phyloP scores from a whole-genome alignment of 2,797 vertebrate genomes.

The Galago senegalensis region DNA sequence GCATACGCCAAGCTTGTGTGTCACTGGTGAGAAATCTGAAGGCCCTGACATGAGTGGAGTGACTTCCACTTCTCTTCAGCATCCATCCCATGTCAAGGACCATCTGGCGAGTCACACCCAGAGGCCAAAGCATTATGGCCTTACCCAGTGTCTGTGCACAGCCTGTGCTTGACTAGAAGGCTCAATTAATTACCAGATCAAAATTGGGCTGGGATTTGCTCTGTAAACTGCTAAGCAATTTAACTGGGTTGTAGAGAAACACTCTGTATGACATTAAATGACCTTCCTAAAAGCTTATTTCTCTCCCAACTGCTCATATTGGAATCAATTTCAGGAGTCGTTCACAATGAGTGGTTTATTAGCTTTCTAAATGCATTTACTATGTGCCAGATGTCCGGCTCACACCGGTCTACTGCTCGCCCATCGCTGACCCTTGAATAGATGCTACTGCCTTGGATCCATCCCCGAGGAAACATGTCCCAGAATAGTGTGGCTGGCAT shows the following conservation, averaged over 20 bases:
- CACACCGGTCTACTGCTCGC: conserved; percentile 81
- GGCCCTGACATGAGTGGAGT: fast-evolving
- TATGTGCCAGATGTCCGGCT: conserved; percentile 88
- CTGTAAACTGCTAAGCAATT: conserved; percentile 82
- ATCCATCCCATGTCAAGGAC: conserved; percentile 68
- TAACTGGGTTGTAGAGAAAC: conserved; percentile 82
- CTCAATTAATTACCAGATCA: conserved; percentile 84
- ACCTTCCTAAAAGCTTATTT: conserved; percentile 89
- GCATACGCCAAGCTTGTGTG: fast-evolving
- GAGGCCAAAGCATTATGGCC: conserved; percentile 65
- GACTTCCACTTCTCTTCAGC: conserved; percentile 67
- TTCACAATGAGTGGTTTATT: conserved; percentile 89
- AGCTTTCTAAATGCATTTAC: conserved; percentile 89
- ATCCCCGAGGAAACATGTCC: conserved; percentile 67
- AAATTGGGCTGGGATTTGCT: conserved; percentile 83
- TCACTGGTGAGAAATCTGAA: neutral
- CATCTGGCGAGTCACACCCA: conserved; percentile 67
- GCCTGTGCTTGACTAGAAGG: conserved; percentile 65
- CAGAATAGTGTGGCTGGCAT: conserved; percentile 52
- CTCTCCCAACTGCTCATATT: conserved; percentile 85
- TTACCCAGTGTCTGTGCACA: conserved; percentile 56
- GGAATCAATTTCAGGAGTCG: conserved; percentile 88
- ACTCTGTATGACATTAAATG: conserved; percentile 84
- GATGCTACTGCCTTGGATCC: neutral
- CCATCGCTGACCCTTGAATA: conserved; percentile 74